phyloP scores from a whole-genome alignment of 2,888 invertebrate genomes.

The Leucophenga montana region DNA sequence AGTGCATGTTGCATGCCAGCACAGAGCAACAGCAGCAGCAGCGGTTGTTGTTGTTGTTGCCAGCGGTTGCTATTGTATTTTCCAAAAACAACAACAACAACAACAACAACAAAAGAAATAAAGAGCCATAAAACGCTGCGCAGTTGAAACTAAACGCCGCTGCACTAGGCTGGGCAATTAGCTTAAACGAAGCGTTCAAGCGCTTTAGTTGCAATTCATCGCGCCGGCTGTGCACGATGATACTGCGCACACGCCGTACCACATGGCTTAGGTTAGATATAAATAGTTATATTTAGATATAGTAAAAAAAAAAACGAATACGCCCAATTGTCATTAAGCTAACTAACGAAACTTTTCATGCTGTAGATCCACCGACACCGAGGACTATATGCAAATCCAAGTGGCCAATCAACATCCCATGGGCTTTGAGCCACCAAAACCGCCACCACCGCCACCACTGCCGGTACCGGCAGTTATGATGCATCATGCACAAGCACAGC shows the following conservation, averaged over 20 bases:
- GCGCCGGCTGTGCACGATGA: constrained; percentile 56
- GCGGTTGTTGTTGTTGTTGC: not conserved
- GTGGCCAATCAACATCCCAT: constrained; percentile 72
- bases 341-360: constrained; percentile 21
- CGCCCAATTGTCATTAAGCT: not conserved
- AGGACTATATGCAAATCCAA: constrained; percentile 77
- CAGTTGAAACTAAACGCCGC: constrained; percentile 18
- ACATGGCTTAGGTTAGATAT: constrained; percentile 64
- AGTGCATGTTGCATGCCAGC: constrained; percentile 23
- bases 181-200: constrained; percentile 20
- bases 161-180: constrained; percentile 14
- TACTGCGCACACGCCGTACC: constrained; percentile 66
- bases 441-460: constrained; percentile 75
- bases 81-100: constrained; percentile 30
- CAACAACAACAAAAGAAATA: too few species aligned
- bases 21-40: not conserved
- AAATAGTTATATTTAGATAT: too few species aligned
- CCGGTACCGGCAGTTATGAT: constrained; percentile 72
- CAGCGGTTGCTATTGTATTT: constrained; percentile 30
- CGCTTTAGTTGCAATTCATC: constrained; percentile 61
- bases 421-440: constrained; percentile 69
- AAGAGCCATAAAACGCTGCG: constrained; percentile 11
- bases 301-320: not conserved
- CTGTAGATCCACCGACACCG: constrained; percentile 72
- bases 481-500: constrained; percentile 5